These are phyloP conservation scores for Drosophila varians DNA, from an alignment of 1,140 invertebrate species.

Conservation along the genomic window DNA sequence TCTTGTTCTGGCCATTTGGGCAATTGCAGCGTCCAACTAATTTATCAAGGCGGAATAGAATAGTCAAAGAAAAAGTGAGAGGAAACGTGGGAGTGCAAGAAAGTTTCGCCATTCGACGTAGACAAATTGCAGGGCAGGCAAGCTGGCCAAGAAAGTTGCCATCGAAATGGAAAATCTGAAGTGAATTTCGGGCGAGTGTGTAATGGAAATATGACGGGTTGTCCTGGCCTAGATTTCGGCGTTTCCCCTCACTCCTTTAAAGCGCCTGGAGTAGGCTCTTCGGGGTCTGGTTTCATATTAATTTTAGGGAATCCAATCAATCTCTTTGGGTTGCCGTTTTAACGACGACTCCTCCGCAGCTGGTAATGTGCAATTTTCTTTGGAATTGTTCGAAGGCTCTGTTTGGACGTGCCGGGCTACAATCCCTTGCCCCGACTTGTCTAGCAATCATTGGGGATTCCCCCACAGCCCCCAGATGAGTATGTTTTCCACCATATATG, in stretches of 20 bases:
- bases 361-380: not conserved
- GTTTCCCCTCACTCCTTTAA: not conserved
- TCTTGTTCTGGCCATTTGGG: slow-evolving; percentile 41
- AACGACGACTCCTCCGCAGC: not conserved
- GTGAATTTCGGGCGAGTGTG: slow-evolving; percentile 5
- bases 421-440: not conserved
- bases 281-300: not conserved
- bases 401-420: no score
- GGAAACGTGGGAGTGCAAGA: slow-evolving; percentile 1
- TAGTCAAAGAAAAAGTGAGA: not conserved
- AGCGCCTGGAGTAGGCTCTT: no score
- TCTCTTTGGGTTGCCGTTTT: not conserved
- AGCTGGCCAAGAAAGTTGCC: slow-evolving; percentile 14
- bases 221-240: not conserved
- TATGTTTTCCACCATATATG: not conserved
- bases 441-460: not conserved
- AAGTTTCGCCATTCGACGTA: slow-evolving; percentile 24
- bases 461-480: no score
- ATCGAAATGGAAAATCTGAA: slow-evolving; percentile 1
- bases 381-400: not conserved
- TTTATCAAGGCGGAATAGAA: slow-evolving; percentile 50
- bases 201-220: slow-evolving; percentile 12
- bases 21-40: slow-evolving; percentile 44
- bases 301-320: not conserved
- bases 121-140: slow-evolving; percentile 17